Evolutionary conservation across 2,797 vertebrate species (phyloP), one percentile per base, ranked within the genome.

Genomic region (Tragopan temminckii): DNA sequence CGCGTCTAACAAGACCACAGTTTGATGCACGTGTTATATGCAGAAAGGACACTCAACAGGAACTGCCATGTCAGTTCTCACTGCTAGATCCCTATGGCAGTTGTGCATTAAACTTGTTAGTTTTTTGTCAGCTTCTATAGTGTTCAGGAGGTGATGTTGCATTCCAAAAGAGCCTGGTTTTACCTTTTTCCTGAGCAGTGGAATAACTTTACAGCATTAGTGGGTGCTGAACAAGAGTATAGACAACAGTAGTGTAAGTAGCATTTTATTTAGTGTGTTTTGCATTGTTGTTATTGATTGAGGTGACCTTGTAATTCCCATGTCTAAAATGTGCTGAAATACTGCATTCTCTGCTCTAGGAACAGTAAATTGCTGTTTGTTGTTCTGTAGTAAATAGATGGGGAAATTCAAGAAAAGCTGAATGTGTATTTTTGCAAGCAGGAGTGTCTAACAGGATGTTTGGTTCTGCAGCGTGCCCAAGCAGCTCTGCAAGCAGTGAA

Each of bases 401-500:
- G 40, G 55, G 55, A 23, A 50, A 15, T 67, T 76, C 4, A 2
- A 17, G 80, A 35, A 29, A 17, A 75, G 66, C 43, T 69, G 68
- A 1, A 7, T 14, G 6, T 58, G 35, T 67, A 0, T 31, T 53
- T 64, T 27, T 67, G 43, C 16, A n/a, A 69, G 67, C 33, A 42
- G 46, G 29, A 33, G 13, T 13, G 29, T 82, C 53, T 85, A 7
- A 96, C 58, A 7, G 31, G 7, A 11, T 36, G 8, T 91, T 83
- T 95, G 62, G 7, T 93, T 91, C 90, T 57, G 15, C 98, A 99
- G 99, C 98, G 99, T 66, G 99, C 99, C 62, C 99, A 99, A 95
- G 99, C 99, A 0, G 99, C 99, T 67, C 98, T 99, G 45, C 99
- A 99, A 83, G 99, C 99, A 0, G 98, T 99, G 46, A 98, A 98